These are phyloP conservation scores for Drosophila burlai DNA, from an alignment of 1,140 invertebrate genomes.

Conservation along the genomic window DNA sequence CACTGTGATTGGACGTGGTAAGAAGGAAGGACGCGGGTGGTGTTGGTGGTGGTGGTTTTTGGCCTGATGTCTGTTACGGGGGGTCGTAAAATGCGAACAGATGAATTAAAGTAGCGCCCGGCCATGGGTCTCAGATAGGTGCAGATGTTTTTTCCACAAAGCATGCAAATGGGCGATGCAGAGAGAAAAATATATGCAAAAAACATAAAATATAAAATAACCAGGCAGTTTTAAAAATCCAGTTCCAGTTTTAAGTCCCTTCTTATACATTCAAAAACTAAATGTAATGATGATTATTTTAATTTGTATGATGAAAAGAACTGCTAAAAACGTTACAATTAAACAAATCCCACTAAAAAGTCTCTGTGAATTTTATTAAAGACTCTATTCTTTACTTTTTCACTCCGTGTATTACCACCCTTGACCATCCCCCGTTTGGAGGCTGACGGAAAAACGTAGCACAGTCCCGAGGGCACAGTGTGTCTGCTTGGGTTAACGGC, in stretches of 20 bases:
- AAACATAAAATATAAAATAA: not conserved
- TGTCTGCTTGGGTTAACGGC: slow-evolving; percentile 28
- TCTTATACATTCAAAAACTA: not conserved
- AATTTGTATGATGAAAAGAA: not conserved
- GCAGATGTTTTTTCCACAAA: slow-evolving; percentile 58
- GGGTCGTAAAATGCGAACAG: slow-evolving; percentile 64
- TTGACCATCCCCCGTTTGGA: slow-evolving; percentile 31
- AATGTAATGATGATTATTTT: not conserved
- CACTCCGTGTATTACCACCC: slow-evolving; percentile 1
- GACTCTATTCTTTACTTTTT: not conserved
- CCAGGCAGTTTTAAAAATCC: not conserved
- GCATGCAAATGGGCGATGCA: slow-evolving; percentile 64
- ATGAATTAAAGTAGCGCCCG: slow-evolving; percentile 63
- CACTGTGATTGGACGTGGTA: slow-evolving; percentile 49
- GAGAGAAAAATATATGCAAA: not conserved
- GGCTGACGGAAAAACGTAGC: slow-evolving; percentile 46
- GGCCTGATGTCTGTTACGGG: slow-evolving; percentile 11
- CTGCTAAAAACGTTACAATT: not conserved
- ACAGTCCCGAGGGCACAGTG: slow-evolving; percentile 50
- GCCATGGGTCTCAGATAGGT: slow-evolving; percentile 46
- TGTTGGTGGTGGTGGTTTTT: slow-evolving; percentile 7
- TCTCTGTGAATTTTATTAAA: not conserved
- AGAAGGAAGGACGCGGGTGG: slow-evolving; percentile 1
- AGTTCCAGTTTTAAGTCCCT: not conserved
- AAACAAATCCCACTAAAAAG: not conserved